Evolutionary conservation across 2,797 vertebrate species (phyloP), one percentile per base, ranked within the genome.

Genomic region (Clarias fuscus): DNA sequence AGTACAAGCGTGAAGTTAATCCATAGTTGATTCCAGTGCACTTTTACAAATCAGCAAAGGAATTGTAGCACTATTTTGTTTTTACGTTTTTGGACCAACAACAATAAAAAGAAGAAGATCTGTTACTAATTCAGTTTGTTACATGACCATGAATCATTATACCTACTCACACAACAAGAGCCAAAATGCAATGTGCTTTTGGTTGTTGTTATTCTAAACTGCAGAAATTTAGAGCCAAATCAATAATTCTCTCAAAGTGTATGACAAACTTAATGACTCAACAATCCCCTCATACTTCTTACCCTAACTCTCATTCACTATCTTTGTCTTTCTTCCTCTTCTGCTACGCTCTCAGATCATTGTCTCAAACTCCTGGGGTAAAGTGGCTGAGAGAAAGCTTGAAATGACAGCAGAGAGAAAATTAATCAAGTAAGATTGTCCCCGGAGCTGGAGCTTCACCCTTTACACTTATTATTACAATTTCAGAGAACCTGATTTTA

Each of bases 281-380:
- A 37, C 61, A 67, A 67, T 59, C n/a, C 79, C 14, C 30, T 73
- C 78, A 82, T 75, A 61, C 37, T 48, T 75, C 59, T 43, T 75
- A 3, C 20, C 27, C 14, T 56, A 56, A 30, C 22, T 53, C 53
- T n/a, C 78, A 7, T 6, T 56, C 11, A 14, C 4, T 59, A 24
- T 65, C 61, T n/a, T 24, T 64, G 53, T 58, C 27, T 27, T 62
- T 33, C 24, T 72, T 72, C 14, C 88, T 88, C 73, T 88, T 90
- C 86, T 89, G 85, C 85, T 75, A 82, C 88, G 87, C 85, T 71
- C 8, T 81, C 22, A 84, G 53, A 75, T 86, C 78, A 71, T 58
- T 82, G 84, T 77, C 78, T 81, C 37, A 71, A 78, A 72, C 72
- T 88, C 78, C 56, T 88, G 62, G 27, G 71, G 72, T 85, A 87